A percentile compares a stretch with the other conserved stretches of the same genome.
These are phyloP conservation scores for Hydrolagus affinis DNA, from an alignment of 2,113 vertebrate species.

Conservation along the genomic window DNA sequence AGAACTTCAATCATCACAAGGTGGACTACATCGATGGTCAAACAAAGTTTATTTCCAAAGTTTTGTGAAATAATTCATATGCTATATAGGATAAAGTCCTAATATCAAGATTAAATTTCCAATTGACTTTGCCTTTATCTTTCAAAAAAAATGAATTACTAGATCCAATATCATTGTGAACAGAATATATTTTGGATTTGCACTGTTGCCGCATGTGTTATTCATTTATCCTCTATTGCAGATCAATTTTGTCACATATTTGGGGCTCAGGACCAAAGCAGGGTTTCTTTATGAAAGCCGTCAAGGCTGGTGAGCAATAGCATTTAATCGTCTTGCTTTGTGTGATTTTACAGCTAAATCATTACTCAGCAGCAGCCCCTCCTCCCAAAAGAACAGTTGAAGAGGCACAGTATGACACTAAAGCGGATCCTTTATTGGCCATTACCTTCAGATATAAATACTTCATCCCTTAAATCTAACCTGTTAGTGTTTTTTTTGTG, in stretches of 20 bases:
- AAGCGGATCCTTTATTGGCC: neutral
- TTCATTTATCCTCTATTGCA: neutral
- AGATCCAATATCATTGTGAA: too few species aligned
- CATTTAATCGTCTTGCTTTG: neutral
- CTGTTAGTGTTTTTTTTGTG: neutral
- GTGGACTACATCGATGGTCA: too few species aligned
- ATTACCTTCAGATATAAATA: slow-evolving; percentile 13
- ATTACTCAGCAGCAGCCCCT: neutral
- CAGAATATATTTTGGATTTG: too few species aligned
- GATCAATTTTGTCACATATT: neutral
- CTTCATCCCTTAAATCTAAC: neutral
- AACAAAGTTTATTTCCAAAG: too few species aligned
- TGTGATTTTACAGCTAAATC: neutral
- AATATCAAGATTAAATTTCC: too few species aligned
- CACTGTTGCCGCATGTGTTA: too few species aligned
- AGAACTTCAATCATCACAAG: too few species aligned
- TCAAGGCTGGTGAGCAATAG: neutral
- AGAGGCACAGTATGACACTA: neutral
- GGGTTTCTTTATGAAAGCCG: neutral
- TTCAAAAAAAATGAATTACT: too few species aligned
- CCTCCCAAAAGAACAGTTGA: neutral
- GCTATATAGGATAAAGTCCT: too few species aligned
- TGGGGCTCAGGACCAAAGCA: too few species aligned
- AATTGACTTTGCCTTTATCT: too few species aligned
- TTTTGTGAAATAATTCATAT: too few species aligned